Evolutionary conservation across 2,113 vertebrate species (phyloP), one percentile per base, ranked within the genome.

Genomic region (Coptodon bakossiorum): DNA sequence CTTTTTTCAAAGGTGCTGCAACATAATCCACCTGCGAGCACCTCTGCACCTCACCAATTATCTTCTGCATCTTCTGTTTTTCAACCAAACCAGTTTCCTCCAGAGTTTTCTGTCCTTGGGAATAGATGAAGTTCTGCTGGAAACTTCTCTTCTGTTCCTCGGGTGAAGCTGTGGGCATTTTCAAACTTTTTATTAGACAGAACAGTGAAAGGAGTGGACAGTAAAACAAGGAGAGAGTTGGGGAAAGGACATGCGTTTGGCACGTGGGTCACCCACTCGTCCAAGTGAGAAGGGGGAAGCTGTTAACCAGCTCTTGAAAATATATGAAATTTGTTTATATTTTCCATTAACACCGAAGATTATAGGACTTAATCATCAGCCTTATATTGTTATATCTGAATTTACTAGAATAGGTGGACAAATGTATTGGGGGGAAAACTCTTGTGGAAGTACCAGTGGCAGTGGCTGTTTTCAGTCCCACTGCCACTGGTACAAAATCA

Each of bases 311-410:
- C 38, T 50, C 16, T 50, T 73, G 0, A 27, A 27, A 73, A 45
- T 16, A 0, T 9, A 71, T 4, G n/a, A 43, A 71, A 43, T 71
- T 24, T 0, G 4, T 43, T 71, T 43, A 40, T 40, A 40, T 24
- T 71, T 6, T 71, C 36, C 36, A 71, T 43, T 40, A 43, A 24
- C 36, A 24, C n/a, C 1, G 0, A 43, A 71, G n/a, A 4, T 68
- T 43, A 71, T 14, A 40, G 36, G 36, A 68, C 63, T 68, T 13
- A 40, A 38, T 68, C 11, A 40, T 13, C 63, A 40, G 11, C 2
- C 34, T 40, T 17, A 59, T 9, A 14, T 57, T 66, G 31, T 66
- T 66, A 38, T n/a, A 38, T 68, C 63, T 22, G 34, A 68, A 22
- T 68, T 38, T n/a, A 68, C 34, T 5, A 22, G 34, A 22, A 38